Base-by-base conservation (phyloP, 1,140 invertebrate genomes). In the Anadara kagoshimensis region DNA sequence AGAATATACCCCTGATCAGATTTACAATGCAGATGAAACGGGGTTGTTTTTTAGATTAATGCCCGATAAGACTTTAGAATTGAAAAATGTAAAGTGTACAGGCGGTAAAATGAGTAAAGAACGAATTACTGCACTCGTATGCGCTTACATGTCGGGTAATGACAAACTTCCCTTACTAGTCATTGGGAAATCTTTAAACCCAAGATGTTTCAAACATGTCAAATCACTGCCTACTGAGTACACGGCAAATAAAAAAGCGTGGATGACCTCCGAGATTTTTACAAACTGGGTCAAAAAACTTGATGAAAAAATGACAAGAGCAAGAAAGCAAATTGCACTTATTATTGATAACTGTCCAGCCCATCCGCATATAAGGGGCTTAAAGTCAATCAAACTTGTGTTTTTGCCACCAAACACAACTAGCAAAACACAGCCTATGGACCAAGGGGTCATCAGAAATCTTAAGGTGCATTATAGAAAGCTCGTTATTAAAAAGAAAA, bases 141-240 rank as follows among this genome's bases (percentile, higher is more conserved):
- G 74, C 58, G 68, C 81, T 56, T 91, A 91, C 78, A 87, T 86
- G 81, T 75, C 74, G 26, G 89, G 90, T 7, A 83, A 83, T 44
- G 86, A 90, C 67, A 91, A 91, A 84, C 66, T 88, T 11, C 86
- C 85, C 58, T 84, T 88, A 54, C 71, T 91, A 18, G 78, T 91
- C 11, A 91, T 91, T 69, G 90, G 90, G 65, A 91, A 91, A 82
- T 86, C 78, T 22, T 70, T 76, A 78, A 90, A 89, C 45, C 90
- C 90, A 49, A 78, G 85, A 47, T 91, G 89, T 82, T 91, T 91
- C 76, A 90, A 90, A 78, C 85, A 80, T 73, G 59, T 81, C 20
- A 86, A 86, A 83, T 73, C 71, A 49, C 59, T 65, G 10, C 62
- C 68, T 5, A 43, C 57, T 20, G 51, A 70, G 8, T 75, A 61